Percentiles rank a stretch among this genome's conserved stretches.
phyloP scores from a whole-genome alignment of 1,140 invertebrate genomes.

The Panagrolaimus sp. region DNA sequence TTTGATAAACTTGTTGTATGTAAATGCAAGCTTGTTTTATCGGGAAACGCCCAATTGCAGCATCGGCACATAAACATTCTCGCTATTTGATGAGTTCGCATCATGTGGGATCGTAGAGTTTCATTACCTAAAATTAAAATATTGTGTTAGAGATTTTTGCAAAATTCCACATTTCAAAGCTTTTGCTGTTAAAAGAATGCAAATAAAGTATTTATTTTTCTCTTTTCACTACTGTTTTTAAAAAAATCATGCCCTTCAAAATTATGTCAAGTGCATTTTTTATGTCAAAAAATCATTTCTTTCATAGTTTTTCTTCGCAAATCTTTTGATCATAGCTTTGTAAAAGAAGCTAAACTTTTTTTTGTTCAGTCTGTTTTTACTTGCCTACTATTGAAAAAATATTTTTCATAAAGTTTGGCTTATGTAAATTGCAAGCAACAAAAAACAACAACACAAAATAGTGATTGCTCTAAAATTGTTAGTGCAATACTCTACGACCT shows the following conservation, averaged over 20 bases:
- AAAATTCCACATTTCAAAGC: no score
- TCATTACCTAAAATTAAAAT: conserved; percentile 48
- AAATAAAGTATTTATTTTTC: no score
- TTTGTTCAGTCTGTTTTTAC: no score
- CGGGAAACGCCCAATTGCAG: conserved; percentile 58
- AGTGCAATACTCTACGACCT: not conserved
- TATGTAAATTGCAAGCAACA: no score
- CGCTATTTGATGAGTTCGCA: conserved; percentile 55
- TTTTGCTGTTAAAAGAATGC: no score
- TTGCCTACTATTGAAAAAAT: no score
- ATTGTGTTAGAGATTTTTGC: not conserved
- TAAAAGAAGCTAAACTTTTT: no score
- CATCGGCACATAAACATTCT: conserved; percentile 59
- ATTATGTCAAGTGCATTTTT: not conserved
- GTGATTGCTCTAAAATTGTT: no score
- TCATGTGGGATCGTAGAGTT: conserved; percentile 57
- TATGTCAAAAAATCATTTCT: not conserved
- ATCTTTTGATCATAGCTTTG: no score
- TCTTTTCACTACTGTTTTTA: not conserved
- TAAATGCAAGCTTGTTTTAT: conserved; percentile 57
- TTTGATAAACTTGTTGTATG: conserved; percentile 36
- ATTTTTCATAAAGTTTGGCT: no score
- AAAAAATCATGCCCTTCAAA: not conserved
- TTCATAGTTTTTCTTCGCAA: no score
- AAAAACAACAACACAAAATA: no score